Evolutionary conservation across 1,140 invertebrate species (phyloP).

Genomic region (Meloidogyne floridensis): DNA sequence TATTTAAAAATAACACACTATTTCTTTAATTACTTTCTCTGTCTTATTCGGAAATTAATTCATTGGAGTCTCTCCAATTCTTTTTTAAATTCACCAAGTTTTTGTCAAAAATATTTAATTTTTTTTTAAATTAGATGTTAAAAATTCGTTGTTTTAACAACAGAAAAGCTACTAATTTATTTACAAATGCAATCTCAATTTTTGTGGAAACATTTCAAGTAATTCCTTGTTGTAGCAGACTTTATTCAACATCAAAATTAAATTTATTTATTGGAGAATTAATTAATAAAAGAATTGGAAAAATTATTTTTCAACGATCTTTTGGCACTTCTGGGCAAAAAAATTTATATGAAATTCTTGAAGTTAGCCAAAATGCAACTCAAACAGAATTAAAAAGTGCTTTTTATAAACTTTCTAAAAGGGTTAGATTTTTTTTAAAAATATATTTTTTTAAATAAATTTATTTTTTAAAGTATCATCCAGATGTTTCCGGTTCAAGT

Average conservation of each 20-base stretch:
- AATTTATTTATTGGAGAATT: background rate
- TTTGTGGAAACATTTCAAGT: background rate
- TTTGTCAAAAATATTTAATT: background rate
- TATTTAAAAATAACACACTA: too few species aligned
- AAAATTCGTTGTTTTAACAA: background rate
- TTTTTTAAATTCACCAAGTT: background rate
- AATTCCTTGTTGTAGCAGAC: background rate
- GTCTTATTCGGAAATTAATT: too few species aligned
- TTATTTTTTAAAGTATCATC: slow-evolving; percentile 30
- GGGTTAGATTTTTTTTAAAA: slow-evolving; percentile 3
- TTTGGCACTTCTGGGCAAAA: background rate
- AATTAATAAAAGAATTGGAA: background rate
- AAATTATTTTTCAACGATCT: background rate
- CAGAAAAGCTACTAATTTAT: background rate
- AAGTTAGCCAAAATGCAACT: background rate
- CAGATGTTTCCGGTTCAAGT: slow-evolving; percentile 28
- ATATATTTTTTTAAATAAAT: background rate
- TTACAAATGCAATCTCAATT: background rate
- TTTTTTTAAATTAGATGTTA: background rate
- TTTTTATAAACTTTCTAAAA: slow-evolving; percentile 28
- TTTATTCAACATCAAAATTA: background rate
- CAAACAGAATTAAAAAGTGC: slow-evolving; percentile 23
- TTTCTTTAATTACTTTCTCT: too few species aligned
- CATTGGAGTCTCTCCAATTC: too few species aligned
- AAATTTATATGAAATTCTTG: slow-evolving; percentile 22